Conservation (phyloP, 2,797 vertebrate genomes). For the Cygnus olor region DNA sequence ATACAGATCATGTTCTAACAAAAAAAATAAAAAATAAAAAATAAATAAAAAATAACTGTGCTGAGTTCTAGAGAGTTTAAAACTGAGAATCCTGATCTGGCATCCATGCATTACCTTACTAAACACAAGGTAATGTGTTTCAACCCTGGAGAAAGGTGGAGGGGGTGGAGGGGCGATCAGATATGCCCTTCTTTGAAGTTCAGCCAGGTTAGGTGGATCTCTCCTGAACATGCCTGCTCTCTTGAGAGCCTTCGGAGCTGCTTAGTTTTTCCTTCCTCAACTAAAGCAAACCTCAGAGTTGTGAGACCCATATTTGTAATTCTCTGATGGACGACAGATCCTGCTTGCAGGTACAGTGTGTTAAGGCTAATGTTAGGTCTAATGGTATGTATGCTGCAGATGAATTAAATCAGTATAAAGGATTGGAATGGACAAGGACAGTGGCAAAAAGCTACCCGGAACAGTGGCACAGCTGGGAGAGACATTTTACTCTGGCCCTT, state of each 20-base stretch:
- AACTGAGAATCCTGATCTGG: background rate
- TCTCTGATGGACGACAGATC: background rate
- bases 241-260: accelerated
- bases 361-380: background rate
- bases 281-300: background rate
- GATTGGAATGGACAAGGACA: background rate
- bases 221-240: background rate
- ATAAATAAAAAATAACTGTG: background rate
- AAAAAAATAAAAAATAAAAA: background rate
- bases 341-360: background rate
- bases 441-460: background rate
- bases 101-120: background rate
- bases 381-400: background rate
- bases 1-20: background rate
- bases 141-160: background rate
- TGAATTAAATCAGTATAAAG: background rate
- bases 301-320: background rate
- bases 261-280: background rate
- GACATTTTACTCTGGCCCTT: background rate
- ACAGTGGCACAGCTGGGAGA: background rate
- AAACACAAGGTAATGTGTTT: background rate
- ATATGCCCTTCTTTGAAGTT: background rate
- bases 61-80: background rate
- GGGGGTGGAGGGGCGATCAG: background rate
- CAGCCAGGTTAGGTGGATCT: background rate